These are phyloP conservation scores for Amphimedon queenslandica DNA, from an alignment of 37 sponge, comb jelly and placozoan genomes.

Conservation along the genomic window DNA sequence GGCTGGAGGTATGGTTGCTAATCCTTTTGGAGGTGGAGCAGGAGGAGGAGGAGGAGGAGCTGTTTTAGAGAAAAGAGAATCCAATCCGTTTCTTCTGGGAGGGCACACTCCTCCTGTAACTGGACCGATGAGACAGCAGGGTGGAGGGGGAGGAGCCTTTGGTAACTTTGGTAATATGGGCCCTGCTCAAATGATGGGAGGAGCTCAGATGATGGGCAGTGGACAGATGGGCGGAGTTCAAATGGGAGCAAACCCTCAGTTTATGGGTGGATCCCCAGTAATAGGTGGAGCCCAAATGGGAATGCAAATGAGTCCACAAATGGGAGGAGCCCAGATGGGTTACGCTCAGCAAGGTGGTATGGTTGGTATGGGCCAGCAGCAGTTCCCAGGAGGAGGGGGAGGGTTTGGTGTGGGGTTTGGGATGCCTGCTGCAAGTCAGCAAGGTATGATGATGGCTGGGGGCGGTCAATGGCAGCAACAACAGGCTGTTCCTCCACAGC, in stretches of 20 bases:
- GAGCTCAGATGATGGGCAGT: not conserved
- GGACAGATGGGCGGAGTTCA: not conserved
- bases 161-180: not conserved
- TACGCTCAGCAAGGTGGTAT: not conserved
- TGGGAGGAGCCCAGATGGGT: not conserved
- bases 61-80: not conserved
- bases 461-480: not conserved
- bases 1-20: not conserved
- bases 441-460: not conserved
- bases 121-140: not conserved
- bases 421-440: not conserved
- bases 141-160: not conserved
- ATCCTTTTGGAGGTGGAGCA: not conserved
- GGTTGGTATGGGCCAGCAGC: not conserved
- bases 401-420: not conserved
- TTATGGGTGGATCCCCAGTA: not conserved
- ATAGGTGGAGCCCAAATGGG: not conserved
- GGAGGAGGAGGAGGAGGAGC: too few species aligned
- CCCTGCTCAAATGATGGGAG: not conserved
- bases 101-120: conserved; percentile 2
- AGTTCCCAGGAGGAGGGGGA: not conserved
- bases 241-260: not conserved
- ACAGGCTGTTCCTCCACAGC: not conserved
- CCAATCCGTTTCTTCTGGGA: not conserved
- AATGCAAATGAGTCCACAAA: not conserved